Conservation (phyloP, 2,888 invertebrate species). For the Eucriotettix oculatus region DNA sequence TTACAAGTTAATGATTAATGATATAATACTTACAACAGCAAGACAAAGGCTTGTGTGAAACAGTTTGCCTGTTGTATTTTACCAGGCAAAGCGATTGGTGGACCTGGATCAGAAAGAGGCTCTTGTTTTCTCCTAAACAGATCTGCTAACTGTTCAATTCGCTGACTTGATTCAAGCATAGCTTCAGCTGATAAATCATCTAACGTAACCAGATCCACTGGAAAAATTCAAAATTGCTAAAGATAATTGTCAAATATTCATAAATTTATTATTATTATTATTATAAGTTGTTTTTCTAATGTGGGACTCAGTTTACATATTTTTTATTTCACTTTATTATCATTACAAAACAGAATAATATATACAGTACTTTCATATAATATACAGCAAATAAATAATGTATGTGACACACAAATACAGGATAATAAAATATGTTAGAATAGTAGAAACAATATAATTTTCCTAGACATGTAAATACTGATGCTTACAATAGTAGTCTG, state of each 20-base stretch:
- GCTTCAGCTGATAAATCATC: conserved; percentile 89
- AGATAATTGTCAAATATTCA: not conserved
- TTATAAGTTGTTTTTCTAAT: too few relatives aligned
- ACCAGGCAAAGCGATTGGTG: conserved; percentile 59
- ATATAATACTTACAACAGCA: conserved; percentile 34
- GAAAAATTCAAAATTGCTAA: conserved; percentile 16
- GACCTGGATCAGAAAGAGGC: conserved; percentile 50
- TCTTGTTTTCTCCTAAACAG: conserved; percentile 54
- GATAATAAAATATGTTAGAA: too few relatives aligned
- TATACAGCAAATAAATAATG: too few relatives aligned
- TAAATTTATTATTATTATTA: too few relatives aligned
- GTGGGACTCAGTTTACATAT: too few relatives aligned
- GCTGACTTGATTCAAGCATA: conserved; percentile 83
- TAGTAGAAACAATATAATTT: too few relatives aligned
- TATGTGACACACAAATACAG: too few relatives aligned
- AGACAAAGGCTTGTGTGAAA: conserved; percentile 52
- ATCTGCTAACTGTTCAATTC: conserved; percentile 78
- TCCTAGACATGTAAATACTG: not conserved
- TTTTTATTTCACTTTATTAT: too few relatives aligned
- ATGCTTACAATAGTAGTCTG: conserved; percentile 81
- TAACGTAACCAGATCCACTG: conserved; percentile 84
- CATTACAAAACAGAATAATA: too few relatives aligned
- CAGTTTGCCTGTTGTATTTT: conserved; percentile 45
- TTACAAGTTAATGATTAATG: not conserved
- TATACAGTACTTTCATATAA: too few relatives aligned